Evolutionary conservation across 2,113 vertebrate species (phyloP), one percentile per base, ranked within the genome.

Genomic region (Archocentrus centrarchus): DNA sequence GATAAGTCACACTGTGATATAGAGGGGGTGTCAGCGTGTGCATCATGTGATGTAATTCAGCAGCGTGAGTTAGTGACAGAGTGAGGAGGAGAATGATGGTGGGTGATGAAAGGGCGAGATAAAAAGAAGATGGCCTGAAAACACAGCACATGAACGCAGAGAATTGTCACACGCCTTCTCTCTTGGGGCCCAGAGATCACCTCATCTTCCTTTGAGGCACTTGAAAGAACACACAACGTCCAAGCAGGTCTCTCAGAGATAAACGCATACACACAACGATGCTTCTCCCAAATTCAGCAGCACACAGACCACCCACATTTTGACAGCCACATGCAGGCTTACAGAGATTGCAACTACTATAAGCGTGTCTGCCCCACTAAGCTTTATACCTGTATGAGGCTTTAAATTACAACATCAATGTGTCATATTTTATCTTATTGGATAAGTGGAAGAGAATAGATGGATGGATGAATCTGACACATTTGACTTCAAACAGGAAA

Each of bases 11-110:
- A 44, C 70, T 41, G 35, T 89, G 89, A 91, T 86, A 55, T 80
- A 84, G 82, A 79, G 82, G 18, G 41, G n/a, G 41, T 32, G 66
- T 82, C 50, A 15, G 53, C 6, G 30, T 85, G 62, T 22, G 55
- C 73, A 77, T 86, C 59, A 44, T 84, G 70, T 82, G 86, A 87
- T 39, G 47, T 77, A 87, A 87, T 24, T 89, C 84, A 84, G 64
- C 27, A 59, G 50, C 37, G 44, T 20, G 8, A 59, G 84, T 63
- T 75, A 47, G 66, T 60, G 83, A 85, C 35, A 58, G 59, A 79
- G 76, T 35, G 20, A 75, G 44, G 66, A 41, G 81, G 79, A 44
- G 58, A 75, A 50, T 1, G 60, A 62, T 39, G 79, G 77, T 3
- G 5, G 87, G 30, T 76, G 86, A 80, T 87, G 80, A 86, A 89